Evolutionary conservation across 2,797 vertebrate genomes (phyloP), one percentile per base, ranked within the genome.

Genomic region (Chloroceryle amazona): DNA sequence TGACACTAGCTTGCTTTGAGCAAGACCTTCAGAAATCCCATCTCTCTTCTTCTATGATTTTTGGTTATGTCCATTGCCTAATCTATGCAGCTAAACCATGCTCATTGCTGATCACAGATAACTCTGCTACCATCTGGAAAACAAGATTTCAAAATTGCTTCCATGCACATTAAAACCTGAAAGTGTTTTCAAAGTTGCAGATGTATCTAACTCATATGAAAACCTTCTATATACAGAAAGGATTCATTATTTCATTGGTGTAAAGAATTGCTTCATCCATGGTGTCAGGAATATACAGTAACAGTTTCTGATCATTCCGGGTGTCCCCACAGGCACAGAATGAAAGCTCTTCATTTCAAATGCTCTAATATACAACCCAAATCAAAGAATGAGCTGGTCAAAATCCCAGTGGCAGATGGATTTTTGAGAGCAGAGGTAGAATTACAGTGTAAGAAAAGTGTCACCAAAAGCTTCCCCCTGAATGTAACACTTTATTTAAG

Each of bases 341-440:
- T 95, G 68, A 92, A 94, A 96, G 44, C 25, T 92, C 44, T 90
- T 95, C 3, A 55, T 74, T 96, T 93, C 47, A 91, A 94, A 89
- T 78, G 73, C 80, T 79, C 60, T 88, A 94, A 76, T 86, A 90
- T 37, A 54, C 62, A 96, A 71, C n/a, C 22, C 7, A 10, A 93
- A 85, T 81, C 90, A 94, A 90, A 97, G 81, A 86, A 88, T 26
- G 22, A 72, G 23, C 55, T 86, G 72, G 39, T 83, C 74, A 85
- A 91, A 94, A 84, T 81, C 39, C 39, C 57, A 86, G 81, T 0
- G 8, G 66, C 42, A 74, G 55, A 89, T 0, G 93, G 46, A 71
- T 81, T 81, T 76, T 80, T 66, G 42, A 93, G 62, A 89, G 52
- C 44, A 73, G 73, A 70, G 28, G 15, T 11, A 73, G 74, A 94